phyloP scores from a whole-genome alignment of 2,888 invertebrate species.

The Drosophila colorata region DNA sequence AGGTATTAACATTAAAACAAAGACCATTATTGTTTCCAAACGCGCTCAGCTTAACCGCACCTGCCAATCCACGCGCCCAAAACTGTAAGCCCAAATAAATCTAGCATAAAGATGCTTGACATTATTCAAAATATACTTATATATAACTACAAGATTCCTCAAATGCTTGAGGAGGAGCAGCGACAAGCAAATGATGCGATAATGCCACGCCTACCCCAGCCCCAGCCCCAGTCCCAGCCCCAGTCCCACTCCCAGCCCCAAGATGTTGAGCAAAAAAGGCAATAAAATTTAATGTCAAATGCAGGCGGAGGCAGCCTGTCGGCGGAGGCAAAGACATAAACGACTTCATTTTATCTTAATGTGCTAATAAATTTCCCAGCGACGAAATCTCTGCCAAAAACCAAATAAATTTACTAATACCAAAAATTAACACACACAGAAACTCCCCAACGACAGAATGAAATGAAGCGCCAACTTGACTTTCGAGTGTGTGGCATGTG shows the following conservation, averaged over 20 bases:
- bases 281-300: slow-evolving; percentile 75
- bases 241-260: not conserved
- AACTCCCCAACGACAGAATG: slow-evolving; percentile 34
- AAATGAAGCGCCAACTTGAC: slow-evolving; percentile 77
- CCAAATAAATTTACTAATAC: slow-evolving; percentile 80
- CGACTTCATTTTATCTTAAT: slow-evolving; percentile 84
- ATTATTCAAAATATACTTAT: slow-evolving; percentile 69
- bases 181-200: slow-evolving; percentile 40
- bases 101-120: slow-evolving; percentile 62
- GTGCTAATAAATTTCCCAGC: slow-evolving; percentile 83
- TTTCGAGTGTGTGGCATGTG: slow-evolving; percentile 66
- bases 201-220: slow-evolving; percentile 41
- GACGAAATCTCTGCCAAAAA: slow-evolving; percentile 80
- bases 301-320: slow-evolving; percentile 38
- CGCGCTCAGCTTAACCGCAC: slow-evolving; percentile 38
- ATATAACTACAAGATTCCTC: slow-evolving; percentile 64
- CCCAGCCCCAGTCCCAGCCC: not conserved
- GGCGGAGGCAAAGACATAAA: slow-evolving; percentile 58
- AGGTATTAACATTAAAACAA: slow-evolving; percentile 25
- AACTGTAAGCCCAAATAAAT: slow-evolving; percentile 61
- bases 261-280: slow-evolving; percentile 68
- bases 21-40: slow-evolving; percentile 27
- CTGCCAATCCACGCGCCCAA: slow-evolving; percentile 37
- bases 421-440: slow-evolving; percentile 58
- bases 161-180: slow-evolving; percentile 54